Evolutionary conservation across 2,113 vertebrate species (phyloP).

Genomic region (Sitta europaea): DNA sequence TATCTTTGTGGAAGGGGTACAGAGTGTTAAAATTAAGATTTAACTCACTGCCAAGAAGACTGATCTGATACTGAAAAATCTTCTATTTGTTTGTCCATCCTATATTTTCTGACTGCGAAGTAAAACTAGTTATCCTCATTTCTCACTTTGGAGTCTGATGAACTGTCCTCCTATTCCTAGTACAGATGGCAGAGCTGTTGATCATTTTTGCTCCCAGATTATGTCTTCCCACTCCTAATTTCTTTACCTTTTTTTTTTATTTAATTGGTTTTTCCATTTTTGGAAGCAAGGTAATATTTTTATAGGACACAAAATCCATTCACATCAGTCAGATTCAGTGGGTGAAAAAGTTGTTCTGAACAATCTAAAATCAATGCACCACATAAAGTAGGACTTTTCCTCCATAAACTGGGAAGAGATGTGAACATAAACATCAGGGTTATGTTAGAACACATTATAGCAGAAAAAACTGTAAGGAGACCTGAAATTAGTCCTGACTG

Average conservation of each 20-base stretch:
- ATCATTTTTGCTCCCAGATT: not conserved
- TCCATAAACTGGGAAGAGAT: not conserved
- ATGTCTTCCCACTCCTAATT: not conserved
- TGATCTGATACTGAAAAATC: not conserved
- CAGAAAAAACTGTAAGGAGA: not conserved
- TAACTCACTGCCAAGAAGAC: not conserved
- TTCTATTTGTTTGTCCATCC: not conserved
- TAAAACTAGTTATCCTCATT: not conserved
- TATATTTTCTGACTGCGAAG: not conserved
- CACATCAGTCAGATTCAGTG: not conserved
- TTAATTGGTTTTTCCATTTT: not conserved
- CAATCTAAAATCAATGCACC: not conserved
- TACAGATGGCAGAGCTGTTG: not conserved
- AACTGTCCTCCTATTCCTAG: not conserved
- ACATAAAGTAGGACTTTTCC: not conserved
- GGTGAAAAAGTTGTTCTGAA: not conserved
- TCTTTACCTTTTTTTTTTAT: too few species aligned
- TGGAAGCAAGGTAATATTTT: not conserved
- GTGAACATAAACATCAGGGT: not conserved
- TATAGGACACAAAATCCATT: not conserved
- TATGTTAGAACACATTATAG: not conserved
- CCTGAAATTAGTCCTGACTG: not conserved
- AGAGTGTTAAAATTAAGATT: not conserved
- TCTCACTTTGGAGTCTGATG: not conserved
- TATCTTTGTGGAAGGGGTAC: not conserved